Conservation (phyloP, 2,797 vertebrate genomes). For the Emydoidea blandingii region DNA sequence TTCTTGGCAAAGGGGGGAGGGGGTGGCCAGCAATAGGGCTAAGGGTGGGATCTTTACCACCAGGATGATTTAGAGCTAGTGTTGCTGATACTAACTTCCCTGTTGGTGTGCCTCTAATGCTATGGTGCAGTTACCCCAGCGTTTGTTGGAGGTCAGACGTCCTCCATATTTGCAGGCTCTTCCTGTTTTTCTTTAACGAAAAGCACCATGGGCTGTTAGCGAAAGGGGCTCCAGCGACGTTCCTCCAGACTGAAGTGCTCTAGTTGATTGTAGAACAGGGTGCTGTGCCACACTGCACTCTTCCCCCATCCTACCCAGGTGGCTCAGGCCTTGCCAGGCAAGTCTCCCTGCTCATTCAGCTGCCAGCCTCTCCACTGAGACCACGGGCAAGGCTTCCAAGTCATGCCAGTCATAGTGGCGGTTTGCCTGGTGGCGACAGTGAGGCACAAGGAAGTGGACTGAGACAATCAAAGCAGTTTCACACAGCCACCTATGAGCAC, state of each 20-base stretch:
- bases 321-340: not conserved
- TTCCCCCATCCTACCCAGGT: not conserved
- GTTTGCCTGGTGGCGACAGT: not conserved
- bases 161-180: not conserved
- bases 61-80: not conserved
- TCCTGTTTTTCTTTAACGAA: fast-evolving
- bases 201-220: fast-evolving
- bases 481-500: not conserved
- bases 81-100: not conserved
- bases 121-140: not conserved
- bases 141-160: not conserved
- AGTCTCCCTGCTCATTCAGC: not conserved
- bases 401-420: not conserved
- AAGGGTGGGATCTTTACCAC: fast-evolving
- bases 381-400: too few species aligned
- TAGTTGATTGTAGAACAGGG: not conserved
- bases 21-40: not conserved
- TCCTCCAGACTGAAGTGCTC: not conserved
- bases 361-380: not conserved
- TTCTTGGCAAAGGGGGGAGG: not conserved
- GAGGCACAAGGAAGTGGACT: not conserved
- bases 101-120: fast-evolving
- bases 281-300: not conserved
- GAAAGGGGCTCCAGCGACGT: too few species aligned
- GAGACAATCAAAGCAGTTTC: not conserved